Evolutionary conservation across 2,113 vertebrate genomes (phyloP).

Genomic region (Pterocles orientalis): DNA sequence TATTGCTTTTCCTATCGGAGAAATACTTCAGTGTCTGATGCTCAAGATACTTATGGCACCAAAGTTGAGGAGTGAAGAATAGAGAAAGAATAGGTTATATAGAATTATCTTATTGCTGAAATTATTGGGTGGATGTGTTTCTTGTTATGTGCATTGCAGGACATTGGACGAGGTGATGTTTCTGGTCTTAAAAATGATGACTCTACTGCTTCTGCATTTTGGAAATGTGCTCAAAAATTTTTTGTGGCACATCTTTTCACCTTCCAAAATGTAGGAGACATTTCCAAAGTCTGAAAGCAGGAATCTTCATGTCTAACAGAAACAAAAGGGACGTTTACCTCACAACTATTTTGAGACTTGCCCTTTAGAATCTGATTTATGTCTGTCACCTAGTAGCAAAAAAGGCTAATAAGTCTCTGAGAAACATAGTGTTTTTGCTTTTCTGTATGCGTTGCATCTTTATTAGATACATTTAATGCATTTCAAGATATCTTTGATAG

Average conservation of each 20-base stretch:
- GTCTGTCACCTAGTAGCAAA: not conserved
- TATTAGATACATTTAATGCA: not conserved
- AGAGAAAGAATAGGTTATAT: not conserved
- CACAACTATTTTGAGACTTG: not conserved
- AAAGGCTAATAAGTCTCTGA: not conserved
- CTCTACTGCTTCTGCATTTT: not conserved
- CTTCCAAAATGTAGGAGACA: not conserved
- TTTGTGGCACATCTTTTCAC: not conserved
- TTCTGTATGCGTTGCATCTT: not conserved
- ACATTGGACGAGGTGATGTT: not conserved
- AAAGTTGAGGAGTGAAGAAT: not conserved
- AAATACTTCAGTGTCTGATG: not conserved
- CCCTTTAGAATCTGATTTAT: not conserved
- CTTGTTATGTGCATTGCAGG: not conserved
- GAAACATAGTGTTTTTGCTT: not conserved
- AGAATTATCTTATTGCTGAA: not conserved
- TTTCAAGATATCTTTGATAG: not conserved
- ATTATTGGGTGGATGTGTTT: not conserved
- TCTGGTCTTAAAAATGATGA: not conserved
- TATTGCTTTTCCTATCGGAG: not conserved
- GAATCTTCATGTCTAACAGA: not conserved
- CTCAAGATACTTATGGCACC: not conserved
- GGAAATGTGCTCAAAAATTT: not conserved
- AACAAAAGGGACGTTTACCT: not conserved
- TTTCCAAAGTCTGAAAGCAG: not conserved